A percentile compares a stretch with the other conserved stretches of the same genome.
Conservation (phyloP, 2,113 vertebrate species). For the Promerops cafer region DNA sequence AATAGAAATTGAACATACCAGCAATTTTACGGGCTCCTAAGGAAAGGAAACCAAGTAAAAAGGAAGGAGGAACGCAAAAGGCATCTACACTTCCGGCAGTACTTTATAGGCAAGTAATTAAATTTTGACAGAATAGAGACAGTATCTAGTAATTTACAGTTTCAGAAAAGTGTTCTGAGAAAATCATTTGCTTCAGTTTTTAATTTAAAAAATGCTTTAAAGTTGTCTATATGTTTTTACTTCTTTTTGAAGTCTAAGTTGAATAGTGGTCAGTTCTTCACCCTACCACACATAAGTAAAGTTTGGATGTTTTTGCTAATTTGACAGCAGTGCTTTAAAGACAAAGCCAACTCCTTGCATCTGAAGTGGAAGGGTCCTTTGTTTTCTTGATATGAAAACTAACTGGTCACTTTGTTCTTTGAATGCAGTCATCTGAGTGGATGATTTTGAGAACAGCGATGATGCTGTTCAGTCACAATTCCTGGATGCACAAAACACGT, state of each 20-base stretch:
- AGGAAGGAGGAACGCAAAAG: slow-evolving; percentile 91
- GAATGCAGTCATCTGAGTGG: neutral
- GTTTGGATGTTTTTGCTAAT: neutral
- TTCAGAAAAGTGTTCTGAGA: neutral
- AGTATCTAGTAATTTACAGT: neutral
- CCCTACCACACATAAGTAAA: neutral
- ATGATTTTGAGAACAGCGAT: neutral
- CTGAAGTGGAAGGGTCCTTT: neutral
- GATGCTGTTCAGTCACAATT: neutral
- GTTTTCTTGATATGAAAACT: neutral
- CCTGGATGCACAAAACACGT: neutral
- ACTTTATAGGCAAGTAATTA: slow-evolving; percentile 88
- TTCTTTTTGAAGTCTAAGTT: neutral
- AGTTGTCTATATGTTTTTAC: neutral
- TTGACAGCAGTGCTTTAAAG: neutral
- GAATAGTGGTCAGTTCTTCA: neutral
- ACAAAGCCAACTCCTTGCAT: neutral
- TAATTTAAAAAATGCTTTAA: neutral
- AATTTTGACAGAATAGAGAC: neutral
- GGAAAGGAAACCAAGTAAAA: slow-evolving; percentile 96
- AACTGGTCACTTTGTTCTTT: neutral
- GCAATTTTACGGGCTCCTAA: slow-evolving; percentile 91
- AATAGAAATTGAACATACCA: slow-evolving; percentile 89
- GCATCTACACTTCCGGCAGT: slow-evolving; percentile 84
- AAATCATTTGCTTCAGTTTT: neutral